phyloP scores from a whole-genome alignment of 1,140 invertebrate genomes.

The Caenorhabditis remanei region DNA sequence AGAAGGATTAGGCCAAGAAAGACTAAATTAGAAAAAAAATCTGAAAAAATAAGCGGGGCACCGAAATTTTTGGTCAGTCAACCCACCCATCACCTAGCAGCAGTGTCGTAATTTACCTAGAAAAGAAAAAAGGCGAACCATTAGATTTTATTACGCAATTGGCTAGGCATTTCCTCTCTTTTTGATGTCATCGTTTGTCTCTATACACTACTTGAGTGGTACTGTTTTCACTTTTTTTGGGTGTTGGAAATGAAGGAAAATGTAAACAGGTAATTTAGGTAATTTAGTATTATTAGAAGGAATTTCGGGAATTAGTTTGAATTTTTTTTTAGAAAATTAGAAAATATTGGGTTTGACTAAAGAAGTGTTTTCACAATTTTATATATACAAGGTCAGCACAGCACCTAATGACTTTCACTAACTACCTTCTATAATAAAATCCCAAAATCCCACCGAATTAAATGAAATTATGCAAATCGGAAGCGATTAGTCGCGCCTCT shows the following conservation, averaged over 20 bases:
- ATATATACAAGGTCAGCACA: not conserved
- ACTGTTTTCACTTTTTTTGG: constrained; percentile 33
- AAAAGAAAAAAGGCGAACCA: not conserved
- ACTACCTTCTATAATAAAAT: no score
- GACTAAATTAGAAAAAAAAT: no score
- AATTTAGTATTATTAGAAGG: not conserved
- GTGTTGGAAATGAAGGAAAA: not conserved
- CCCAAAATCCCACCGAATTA: not conserved
- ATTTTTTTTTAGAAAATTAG: not conserved
- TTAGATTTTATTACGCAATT: constrained; percentile 49
- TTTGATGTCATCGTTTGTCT: not conserved
- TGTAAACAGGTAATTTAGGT: constrained; percentile 5
- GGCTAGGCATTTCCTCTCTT: not conserved
- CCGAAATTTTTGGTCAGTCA: not conserved
- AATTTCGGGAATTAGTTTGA: not conserved
- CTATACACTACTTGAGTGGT: not conserved
- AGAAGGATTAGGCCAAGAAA: no score
- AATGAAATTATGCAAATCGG: constrained; percentile 35
- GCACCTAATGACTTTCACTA: not conserved
- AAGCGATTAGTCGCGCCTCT: constrained; percentile 35
- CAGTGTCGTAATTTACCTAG: not conserved
- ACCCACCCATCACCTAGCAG: not conserved
- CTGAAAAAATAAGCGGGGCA: no score
- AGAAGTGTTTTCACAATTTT: no score
- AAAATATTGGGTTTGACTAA: not conserved